Evolutionary conservation across 1,140 invertebrate species (phyloP), one percentile per base, ranked within the genome.

Genomic region (Ectropis grisescens): DNA sequence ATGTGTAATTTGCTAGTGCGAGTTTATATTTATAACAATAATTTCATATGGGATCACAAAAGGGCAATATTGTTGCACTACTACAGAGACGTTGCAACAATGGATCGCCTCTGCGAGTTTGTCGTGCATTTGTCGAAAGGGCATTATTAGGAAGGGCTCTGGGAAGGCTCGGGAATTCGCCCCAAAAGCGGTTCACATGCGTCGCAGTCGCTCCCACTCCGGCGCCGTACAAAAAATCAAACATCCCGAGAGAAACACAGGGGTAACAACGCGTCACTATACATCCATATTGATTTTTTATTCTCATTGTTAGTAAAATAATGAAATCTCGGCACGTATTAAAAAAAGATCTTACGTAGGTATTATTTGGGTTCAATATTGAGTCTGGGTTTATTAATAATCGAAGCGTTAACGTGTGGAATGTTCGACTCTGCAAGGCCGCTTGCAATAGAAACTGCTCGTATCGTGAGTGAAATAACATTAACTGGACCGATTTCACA

Each of bases 181-280:
- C 76, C 74, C 68, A 81, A 79, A 79, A 79, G 71, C 71, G 66
- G 76, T 81, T 81, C 76, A 72, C 76, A 81, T 81, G 76, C 75
- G 69, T 62, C 65, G 59, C 43, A n/a, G n/a, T n/a, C n/a, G 68
- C 74, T 76, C 76, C 76, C 72, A 78, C 72, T 76, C 66, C 67
- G 59, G 67, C 57, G 62, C 58, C 48, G 59, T 60, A 79, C 65
- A 81, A 81, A 81, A 81, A 81, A 81, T 72, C 70, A 71, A 72
- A 79, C 62, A 81, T 79, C 74, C 74, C 74, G 69, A 76, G 69
- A 76, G 76, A 81, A 81, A 79, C 72, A 81, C 76, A 81, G 76
- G 76, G 76, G 76, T 81, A 71, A 76, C 71, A 78, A 65, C 69
- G 71, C 76, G 71, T 72, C 71, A 69, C 70, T 70, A 54, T 64